Evolutionary conservation across 2,797 vertebrate genomes (phyloP).

Genomic region (Pygocentrus nattereri): DNA sequence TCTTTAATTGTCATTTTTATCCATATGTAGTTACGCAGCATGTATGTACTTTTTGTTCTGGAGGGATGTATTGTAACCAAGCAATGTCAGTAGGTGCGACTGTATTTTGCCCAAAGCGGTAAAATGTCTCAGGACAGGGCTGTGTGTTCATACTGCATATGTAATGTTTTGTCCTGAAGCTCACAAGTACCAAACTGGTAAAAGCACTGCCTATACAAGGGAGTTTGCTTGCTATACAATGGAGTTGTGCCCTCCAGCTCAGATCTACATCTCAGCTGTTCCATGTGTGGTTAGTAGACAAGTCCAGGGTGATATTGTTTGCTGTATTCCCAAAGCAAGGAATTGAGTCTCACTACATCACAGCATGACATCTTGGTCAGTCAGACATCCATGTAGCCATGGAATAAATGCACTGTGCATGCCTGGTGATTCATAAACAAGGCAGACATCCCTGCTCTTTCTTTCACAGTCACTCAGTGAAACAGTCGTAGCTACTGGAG

Average conservation of each 20-base stretch:
- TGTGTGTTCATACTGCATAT: not conserved
- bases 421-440: not conserved
- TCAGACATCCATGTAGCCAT: not conserved
- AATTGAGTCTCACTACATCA: not conserved
- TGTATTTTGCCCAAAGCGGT: conserved; percentile 13
- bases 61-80: too few relatives aligned
- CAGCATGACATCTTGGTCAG: not conserved
- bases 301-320: not conserved
- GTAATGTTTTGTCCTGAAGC: not conserved
- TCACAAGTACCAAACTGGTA: not conserved
- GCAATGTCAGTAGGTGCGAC: not conserved
- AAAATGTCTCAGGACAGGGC: not conserved
- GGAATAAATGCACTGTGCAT: not conserved
- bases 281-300: not conserved
- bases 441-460: not conserved
- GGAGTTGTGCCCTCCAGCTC: not conserved
- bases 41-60: too few relatives aligned
- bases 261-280: not conserved
- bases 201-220: not conserved
- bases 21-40: too few relatives aligned
- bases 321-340: not conserved
- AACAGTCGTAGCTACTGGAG: not conserved
- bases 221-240: too few relatives aligned
- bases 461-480: not conserved
- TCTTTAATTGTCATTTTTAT: too few relatives aligned